Percentiles rank a stretch among this genome's conserved stretches.
Evolutionary conservation across 2,113 vertebrate genomes (phyloP).

Genomic region (Laticauda laticaudata): DNA sequence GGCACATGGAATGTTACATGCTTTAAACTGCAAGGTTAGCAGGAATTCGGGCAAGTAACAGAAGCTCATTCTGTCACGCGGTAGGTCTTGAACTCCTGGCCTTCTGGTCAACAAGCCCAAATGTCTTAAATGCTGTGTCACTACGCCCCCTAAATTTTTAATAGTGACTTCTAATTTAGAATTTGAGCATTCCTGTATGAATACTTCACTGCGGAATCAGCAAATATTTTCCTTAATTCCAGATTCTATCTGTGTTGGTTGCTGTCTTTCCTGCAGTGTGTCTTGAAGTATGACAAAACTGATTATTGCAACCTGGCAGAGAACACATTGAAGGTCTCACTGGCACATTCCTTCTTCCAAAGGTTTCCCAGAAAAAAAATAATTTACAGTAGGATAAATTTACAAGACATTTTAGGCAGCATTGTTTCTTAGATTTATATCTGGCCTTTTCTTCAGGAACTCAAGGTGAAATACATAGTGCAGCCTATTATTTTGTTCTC

Average conservation of each 20-base stretch:
- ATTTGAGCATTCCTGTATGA: background rate
- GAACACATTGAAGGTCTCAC: background rate
- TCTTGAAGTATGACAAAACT: background rate
- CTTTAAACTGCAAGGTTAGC: background rate
- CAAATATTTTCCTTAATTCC: background rate
- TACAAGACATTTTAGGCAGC: background rate
- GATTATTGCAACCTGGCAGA: background rate
- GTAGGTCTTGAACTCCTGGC: too few species aligned
- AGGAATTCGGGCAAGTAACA: too few species aligned
- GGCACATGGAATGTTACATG: background rate
- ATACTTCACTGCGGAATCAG: background rate
- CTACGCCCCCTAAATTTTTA: background rate
- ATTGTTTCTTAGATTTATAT: background rate
- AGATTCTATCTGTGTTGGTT: background rate
- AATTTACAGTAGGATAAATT: background rate
- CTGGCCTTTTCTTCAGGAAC: background rate
- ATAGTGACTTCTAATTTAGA: background rate
- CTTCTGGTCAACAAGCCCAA: too few species aligned
- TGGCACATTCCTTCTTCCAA: background rate
- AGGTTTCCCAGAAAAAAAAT: background rate
- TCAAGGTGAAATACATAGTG: background rate
- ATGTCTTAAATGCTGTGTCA: too few species aligned
- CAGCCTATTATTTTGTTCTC: background rate
- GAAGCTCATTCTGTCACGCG: too few species aligned
- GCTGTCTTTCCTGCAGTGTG: background rate